These are phyloP conservation scores for Colaptes auratus DNA, from an alignment of 2,113 vertebrate genomes.

Conservation along the genomic window DNA sequence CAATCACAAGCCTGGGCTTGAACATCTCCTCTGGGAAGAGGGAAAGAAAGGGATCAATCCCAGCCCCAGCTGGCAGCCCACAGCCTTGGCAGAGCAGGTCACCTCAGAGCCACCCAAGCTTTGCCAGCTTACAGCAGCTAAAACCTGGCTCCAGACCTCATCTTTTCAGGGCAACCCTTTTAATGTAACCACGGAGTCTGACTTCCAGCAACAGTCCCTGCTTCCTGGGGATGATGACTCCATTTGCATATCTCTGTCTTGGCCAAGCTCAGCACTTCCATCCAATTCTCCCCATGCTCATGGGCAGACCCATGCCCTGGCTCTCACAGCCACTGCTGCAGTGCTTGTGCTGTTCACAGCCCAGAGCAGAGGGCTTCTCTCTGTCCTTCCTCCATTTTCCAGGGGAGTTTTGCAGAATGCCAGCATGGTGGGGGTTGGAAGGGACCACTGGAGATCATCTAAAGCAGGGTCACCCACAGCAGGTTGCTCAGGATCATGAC, in stretches of 20 bases:
- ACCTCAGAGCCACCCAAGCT: background rate
- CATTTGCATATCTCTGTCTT: background rate
- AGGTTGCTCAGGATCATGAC: no score
- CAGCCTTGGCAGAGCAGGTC: background rate
- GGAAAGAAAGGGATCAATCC: background rate
- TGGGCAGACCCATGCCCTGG: background rate
- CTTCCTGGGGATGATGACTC: background rate
- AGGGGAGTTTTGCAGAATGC: background rate
- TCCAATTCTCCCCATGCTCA: background rate
- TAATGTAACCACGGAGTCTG: background rate
- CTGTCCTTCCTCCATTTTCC: background rate
- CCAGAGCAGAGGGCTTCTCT: background rate
- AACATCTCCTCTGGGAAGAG: background rate
- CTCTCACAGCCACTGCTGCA: background rate
- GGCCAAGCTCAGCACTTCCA: background rate
- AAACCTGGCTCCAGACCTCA: background rate
- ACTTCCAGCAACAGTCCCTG: background rate
- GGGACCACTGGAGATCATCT: no score
- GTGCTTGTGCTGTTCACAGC: background rate
- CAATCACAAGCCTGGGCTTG: background rate
- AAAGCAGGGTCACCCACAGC: no score
- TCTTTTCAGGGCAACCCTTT: background rate
- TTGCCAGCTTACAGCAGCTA: background rate
- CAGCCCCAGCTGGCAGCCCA: background rate
- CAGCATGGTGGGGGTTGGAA: no score